phyloP scores from a whole-genome alignment of 2,797 vertebrate species.

The Chlorospingus flavigularis region DNA sequence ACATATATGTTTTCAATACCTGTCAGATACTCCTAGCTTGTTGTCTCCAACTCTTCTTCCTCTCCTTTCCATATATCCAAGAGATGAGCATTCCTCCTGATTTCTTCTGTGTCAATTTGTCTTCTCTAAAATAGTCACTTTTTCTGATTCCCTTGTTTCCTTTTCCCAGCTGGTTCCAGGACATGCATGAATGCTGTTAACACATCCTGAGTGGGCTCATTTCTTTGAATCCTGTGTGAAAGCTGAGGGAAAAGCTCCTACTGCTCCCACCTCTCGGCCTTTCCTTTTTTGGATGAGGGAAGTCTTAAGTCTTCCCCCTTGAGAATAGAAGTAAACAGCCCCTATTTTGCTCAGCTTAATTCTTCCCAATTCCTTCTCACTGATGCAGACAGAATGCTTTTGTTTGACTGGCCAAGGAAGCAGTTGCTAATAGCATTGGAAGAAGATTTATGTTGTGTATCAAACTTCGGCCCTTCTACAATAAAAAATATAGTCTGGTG shows the following conservation, averaged over 20 bases:
- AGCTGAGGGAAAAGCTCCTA: background rate
- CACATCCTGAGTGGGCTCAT: background rate
- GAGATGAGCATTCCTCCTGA: background rate
- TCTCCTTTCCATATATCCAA: background rate
- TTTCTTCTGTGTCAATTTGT: background rate
- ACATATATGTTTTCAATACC: background rate
- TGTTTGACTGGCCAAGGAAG: background rate
- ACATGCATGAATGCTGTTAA: background rate
- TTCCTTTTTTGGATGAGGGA: background rate
- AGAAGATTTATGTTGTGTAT: background rate
- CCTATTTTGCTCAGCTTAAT: background rate
- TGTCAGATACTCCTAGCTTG: background rate
- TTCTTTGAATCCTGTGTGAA: background rate
- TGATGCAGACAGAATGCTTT: background rate
- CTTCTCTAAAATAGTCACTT: background rate
- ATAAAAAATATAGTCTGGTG: background rate
- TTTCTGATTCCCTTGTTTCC: background rate
- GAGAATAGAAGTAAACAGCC: background rate
- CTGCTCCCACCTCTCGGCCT: background rate
- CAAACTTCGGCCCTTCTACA: background rate
- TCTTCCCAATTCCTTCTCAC: background rate
- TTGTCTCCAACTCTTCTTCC: background rate
- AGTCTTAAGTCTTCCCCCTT: background rate
- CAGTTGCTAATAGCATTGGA: background rate
- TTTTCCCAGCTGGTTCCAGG: background rate